Base-by-base conservation (phyloP, 2,888 invertebrate genomes). In the Fragum sueziense region DNA sequence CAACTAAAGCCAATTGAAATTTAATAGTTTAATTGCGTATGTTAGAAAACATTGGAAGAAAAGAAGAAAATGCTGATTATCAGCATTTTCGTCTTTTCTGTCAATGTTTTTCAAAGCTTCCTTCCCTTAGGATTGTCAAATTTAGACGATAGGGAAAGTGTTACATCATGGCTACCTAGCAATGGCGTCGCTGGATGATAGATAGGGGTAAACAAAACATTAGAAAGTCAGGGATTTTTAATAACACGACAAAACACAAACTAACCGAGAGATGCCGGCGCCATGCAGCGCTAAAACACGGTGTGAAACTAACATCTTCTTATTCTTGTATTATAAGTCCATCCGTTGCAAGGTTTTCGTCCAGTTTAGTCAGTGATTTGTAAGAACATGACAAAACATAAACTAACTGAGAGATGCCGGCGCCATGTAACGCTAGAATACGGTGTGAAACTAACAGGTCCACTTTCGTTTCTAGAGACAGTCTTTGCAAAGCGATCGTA, bases 111-210 rank as follows among this genome's bases (percentile, higher is more conserved):
- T n/a, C n/a, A n/a, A n/a, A n/a, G n/a, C n/a, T n/a, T n/a, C n/a
- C n/a, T n/a, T n/a, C n/a, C n/a, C n/a, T n/a, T n/a, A n/a, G n/a
- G n/a, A n/a, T n/a, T n/a, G n/a, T n/a, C n/a, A n/a, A n/a, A n/a
- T n/a, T n/a, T n/a, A n/a, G n/a, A n/a, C n/a, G n/a, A n/a, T n/a
- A n/a, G n/a, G n/a, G n/a, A n/a, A n/a, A n/a, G n/a, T n/a, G n/a
- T n/a, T n/a, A n/a, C 76, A 76, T 82, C 72, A 31, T n/a, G 22
- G 62, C 9, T 62, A 72, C 33, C 47, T 17, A 25, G 69, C 51
- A n/a, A 52, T 69, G 69, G 69, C 69, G 69, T 52, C 69, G 25
- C 33, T 25, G 27, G n/a, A 41, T 65, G 65, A 65, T 41, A 34
- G 34, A 37, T 41, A 41, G n/a, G 25, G 9, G 27, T 65, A 65